A percentile compares a stretch with the other conserved stretches of the same genome.
Evolutionary conservation across 92 coral and sea anemone genomes (phyloP).

Genomic region (Porites evermanni): DNA sequence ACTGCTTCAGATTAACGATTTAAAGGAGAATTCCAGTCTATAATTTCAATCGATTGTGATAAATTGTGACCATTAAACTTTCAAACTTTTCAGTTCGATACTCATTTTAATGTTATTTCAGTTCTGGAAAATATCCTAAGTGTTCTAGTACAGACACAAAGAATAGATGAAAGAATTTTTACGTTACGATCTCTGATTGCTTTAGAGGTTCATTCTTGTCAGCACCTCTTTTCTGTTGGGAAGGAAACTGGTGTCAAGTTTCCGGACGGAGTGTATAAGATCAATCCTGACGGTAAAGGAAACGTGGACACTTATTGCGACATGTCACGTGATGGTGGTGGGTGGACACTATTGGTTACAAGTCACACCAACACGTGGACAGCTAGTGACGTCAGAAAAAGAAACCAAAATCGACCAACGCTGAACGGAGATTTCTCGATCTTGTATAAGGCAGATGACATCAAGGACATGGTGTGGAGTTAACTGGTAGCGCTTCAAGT

Average conservation of each 20-base stretch:
- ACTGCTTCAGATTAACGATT: too few species aligned
- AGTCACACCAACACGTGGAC: constrained; percentile 79
- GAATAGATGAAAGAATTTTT: too few species aligned
- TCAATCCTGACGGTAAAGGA: constrained; percentile 71
- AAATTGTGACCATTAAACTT: too few species aligned
- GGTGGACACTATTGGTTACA: constrained; percentile 88
- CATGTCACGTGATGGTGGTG: constrained; percentile 85
- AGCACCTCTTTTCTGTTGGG: constrained; percentile 60
- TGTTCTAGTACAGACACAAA: too few species aligned
- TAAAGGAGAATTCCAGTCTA: too few species aligned
- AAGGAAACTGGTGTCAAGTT: constrained; percentile 37
- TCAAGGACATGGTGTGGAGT: constrained; percentile 32
- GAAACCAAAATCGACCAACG: constrained; percentile 54
- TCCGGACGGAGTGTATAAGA: constrained; percentile 81
- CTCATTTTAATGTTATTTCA: too few species aligned
- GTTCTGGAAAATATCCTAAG: too few species aligned
- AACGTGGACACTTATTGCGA: constrained; percentile 72
- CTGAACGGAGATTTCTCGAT: constrained; percentile 70
- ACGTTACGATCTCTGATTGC: not conserved
- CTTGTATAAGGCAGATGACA: constrained; percentile 63
- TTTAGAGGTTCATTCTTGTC: constrained; percentile 76
- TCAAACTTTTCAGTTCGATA: too few species aligned
- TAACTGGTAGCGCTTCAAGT: too few species aligned
- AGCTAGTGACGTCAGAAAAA: constrained; percentile 36
- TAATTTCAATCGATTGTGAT: too few species aligned